phyloP scores from a whole-genome alignment of 1,140 invertebrate species.

The Spodoptera litura region DNA sequence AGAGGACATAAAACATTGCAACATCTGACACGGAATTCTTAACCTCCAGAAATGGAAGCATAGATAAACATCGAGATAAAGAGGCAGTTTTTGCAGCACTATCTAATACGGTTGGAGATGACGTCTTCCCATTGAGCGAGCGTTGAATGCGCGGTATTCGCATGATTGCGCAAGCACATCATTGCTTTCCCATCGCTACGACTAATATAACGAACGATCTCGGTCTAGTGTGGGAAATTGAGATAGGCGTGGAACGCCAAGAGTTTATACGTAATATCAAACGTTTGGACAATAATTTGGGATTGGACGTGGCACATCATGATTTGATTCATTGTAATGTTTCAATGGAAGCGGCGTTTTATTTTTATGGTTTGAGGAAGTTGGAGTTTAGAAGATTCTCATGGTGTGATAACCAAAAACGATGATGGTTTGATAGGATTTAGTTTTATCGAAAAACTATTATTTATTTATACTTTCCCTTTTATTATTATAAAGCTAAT shows the following conservation, averaged over 20 bases:
- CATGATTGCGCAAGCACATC: conserved; percentile 41
- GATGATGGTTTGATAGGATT: too few relatives aligned
- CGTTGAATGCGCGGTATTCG: conserved; percentile 25
- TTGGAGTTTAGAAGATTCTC: neutral
- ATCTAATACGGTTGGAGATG: conserved; percentile 30
- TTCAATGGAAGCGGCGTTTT: neutral
- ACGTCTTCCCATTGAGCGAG: conserved; percentile 29
- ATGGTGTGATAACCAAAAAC: neutral
- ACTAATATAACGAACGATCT: conserved; percentile 35
- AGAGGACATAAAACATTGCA: too few relatives aligned
- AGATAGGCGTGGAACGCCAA: conserved; percentile 7
- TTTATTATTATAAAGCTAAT: too few relatives aligned
- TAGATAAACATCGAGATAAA: neutral
- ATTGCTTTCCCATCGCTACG: conserved; percentile 46
- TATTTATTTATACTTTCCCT: too few relatives aligned
- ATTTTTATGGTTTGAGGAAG: neutral
- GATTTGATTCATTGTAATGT: conserved; percentile 6
- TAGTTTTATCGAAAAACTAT: too few relatives aligned
- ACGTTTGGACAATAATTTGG: neutral
- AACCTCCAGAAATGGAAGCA: neutral
- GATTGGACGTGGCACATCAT: conserved; percentile 2
- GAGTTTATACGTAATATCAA: conserved; percentile 19
- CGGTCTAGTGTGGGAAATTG: conserved; percentile 17
- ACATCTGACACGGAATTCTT: neutral
- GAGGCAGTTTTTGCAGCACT: conserved; percentile 14